Conservation (phyloP, 2,888 invertebrate genomes). For the Phaonia tiefii region DNA sequence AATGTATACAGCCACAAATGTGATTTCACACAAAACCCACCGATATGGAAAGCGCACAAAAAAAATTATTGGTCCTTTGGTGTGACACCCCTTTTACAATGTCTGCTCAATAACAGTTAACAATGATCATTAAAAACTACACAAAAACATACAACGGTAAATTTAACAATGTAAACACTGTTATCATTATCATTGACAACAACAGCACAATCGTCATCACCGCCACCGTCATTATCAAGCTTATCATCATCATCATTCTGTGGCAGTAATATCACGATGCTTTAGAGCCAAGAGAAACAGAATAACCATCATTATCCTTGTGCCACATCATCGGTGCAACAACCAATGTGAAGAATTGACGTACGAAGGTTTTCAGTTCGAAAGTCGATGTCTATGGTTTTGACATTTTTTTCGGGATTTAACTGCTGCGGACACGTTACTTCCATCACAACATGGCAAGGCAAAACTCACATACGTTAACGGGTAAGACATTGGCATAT, state of each 20-base stretch:
- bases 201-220: constrained; percentile 24
- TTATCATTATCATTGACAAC: neutral
- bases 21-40: neutral
- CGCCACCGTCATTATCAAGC: neutral
- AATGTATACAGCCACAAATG: neutral
- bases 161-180: neutral
- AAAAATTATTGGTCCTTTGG: no score
- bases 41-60: neutral
- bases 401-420: no score
- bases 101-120: constrained; percentile 9
- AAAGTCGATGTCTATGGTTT: no score
- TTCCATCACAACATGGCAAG: no score
- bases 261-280: no score
- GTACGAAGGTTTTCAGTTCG: no score
- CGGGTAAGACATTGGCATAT: no score
- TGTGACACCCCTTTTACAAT: constrained; percentile 20
- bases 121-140: constrained; percentile 4
- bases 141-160: neutral
- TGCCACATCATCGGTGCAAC: neutral
- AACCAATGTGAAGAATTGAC: no score
- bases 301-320: neutral
- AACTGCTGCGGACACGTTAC: no score
- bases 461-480: no score
- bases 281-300: neutral
- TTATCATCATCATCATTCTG: no score